phyloP scores from a whole-genome alignment of 2,113 vertebrate species.

The Pseudopipra pipra region DNA sequence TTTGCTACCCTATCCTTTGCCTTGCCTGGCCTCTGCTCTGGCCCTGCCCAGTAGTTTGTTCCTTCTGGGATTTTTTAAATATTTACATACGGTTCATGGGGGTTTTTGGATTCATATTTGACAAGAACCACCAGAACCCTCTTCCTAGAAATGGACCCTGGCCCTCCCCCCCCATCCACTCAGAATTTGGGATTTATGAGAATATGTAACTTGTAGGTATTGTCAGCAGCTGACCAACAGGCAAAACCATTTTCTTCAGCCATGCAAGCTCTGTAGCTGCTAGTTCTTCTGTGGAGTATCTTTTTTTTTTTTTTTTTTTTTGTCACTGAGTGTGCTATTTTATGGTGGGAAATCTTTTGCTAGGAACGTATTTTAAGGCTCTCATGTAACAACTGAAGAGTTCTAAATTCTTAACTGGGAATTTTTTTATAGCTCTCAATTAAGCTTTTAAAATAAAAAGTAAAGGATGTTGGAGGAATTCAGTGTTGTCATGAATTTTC shows the following conservation, averaged over 20 bases:
- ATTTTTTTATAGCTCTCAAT: constrained; percentile 50
- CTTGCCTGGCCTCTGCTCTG: too few relatives aligned
- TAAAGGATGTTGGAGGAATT: background rate
- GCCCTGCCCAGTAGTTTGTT: too few relatives aligned
- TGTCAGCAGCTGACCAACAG: background rate
- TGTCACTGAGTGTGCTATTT: background rate
- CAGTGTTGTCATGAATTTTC: constrained; percentile 8
- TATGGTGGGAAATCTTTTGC: background rate
- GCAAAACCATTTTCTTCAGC: background rate
- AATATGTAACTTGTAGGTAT: background rate
- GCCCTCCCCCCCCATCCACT: background rate
- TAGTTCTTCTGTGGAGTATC: background rate
- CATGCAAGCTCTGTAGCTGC: background rate
- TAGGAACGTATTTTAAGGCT: background rate
- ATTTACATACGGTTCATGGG: too few relatives aligned
- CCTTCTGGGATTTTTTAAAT: too few relatives aligned
- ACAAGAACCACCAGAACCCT: background rate
- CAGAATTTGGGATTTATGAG: background rate
- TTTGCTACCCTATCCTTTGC: background rate
- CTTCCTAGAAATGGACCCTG: background rate
- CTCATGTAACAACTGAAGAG: background rate
- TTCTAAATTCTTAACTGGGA: constrained; percentile 41
- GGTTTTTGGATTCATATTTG: too few relatives aligned
- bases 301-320: background rate
- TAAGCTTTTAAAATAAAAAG: constrained; percentile 43